A percentile compares a stretch with the other conserved stretches of the same genome.
phyloP scores from a whole-genome alignment of 2,113 vertebrate species.

The Tamias sibiricus region DNA sequence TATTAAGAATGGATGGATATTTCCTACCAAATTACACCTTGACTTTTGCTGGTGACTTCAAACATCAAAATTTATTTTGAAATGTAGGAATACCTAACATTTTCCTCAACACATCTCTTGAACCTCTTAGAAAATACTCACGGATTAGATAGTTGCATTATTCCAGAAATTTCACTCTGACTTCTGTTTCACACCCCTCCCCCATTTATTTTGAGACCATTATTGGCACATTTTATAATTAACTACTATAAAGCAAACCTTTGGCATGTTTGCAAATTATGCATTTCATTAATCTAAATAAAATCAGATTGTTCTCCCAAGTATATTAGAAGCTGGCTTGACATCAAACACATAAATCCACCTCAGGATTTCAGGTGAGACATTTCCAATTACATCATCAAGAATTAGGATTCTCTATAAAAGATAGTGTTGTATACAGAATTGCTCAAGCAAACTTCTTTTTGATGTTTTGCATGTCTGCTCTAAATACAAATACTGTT shows the following conservation, averaged over 20 bases:
- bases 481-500: not conserved
- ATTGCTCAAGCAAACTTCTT: not conserved
- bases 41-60: not conserved
- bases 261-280: slow-evolving; percentile 45
- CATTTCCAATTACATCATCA: not conserved
- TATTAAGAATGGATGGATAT: not conserved
- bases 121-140: not conserved
- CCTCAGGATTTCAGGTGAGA: slow-evolving; percentile 14
- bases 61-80: not conserved
- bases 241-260: slow-evolving; percentile 52
- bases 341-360: too few relatives aligned
- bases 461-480: not conserved
- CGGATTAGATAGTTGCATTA: not conserved
- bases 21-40: not conserved
- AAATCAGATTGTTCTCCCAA: slow-evolving; percentile 16
- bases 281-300: slow-evolving; percentile 68
- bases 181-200: not conserved
- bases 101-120: not conserved
- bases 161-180: not conserved
- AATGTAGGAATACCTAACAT: not conserved
- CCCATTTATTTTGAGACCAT: not conserved
- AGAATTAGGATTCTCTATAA: slow-evolving; percentile 35
- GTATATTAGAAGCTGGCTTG: slow-evolving; percentile 28
- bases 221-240: slow-evolving; percentile 64
- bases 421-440: not conserved